Evolutionary conservation across 2,888 invertebrate species (phyloP), one percentile per base, ranked within the genome.

Genomic region (Ferrisia virgata): DNA sequence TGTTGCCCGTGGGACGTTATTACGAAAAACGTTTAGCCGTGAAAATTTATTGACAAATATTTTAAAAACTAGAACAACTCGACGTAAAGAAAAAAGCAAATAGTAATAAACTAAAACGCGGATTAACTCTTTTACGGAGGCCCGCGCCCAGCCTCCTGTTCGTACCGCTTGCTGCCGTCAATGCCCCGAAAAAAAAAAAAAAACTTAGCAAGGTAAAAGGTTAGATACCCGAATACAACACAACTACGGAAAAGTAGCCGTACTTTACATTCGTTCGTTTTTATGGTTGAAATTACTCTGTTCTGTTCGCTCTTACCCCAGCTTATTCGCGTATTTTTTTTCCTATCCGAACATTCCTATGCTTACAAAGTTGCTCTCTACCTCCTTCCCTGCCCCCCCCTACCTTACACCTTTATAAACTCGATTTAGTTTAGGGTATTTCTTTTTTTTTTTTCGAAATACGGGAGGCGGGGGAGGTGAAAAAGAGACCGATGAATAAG

Each of bases 21-120:
- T 80, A 47, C 43, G 79, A 80, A 47, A 43, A 80, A 80, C 79
- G 79, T 80, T 80, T 47, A 80, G 79, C 79, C 47, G 79, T 80
- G 79, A 80, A 80, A 80, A 80, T 80, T 80, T 80, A 80, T 80
- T 18, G 79, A 47, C 79, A 80, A 80, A 80, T 80, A 47, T 80
- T 80, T 80, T 80, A 47, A 53, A 80, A 47, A 53, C 36, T 72
- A 31, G 33, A 72, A 72, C 72, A 72, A 72, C 13, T n/a, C 72
- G 36, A 18, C 36, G 72, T 72, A 72, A 72, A 72, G 72, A 72
- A 72, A 72, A 72, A 33, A 36, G 72, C n/a, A 33, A 72, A 72
- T n/a, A 72, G 72, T 72, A 72, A 72, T 72, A 72, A 72, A 72
- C 72, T 72, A 72, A 72, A 72, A 72, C 72, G 72, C 36, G 72